Evolutionary conservation across 2,113 vertebrate genomes (phyloP), one percentile per base, ranked within the genome.

Genomic region (Psophia crepitans): DNA sequence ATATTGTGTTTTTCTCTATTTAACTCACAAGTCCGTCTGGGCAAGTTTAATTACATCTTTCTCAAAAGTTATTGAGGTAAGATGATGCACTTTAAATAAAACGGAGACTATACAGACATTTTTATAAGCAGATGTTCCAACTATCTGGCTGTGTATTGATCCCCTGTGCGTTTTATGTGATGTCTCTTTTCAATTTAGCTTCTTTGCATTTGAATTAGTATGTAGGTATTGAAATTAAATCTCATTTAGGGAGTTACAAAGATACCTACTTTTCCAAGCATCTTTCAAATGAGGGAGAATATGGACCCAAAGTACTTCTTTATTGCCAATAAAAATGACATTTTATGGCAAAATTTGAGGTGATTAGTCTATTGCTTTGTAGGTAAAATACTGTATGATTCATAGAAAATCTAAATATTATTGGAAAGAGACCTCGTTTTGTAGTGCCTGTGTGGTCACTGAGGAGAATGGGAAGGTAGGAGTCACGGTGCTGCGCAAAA

Each of bases 141-240:
- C 75, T 90, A 43, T 78, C 89, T 92, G 88, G 49, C 87, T 94
- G 78, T 27, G 60, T 46, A 90, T 95, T 77, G 94, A 92, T 97
- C 96, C 89, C 91, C 48, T 57, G 93, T 91, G 93, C 23, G 8
- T 85, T 96, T 87, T 87, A 79, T 35, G 14, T 12, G 86, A 91
- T 82, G 57, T 66, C 57, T 94, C 73, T 93, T 85, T 94, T 91
- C 90, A 95, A 92, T 96, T 95, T 94, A 80, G 70, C 87, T 89
- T 75, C 68, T 95, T 95, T 96, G 87, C 90, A 74, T 96, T 66
- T 93, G 96, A 91, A 89, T 93, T 86, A 83, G 71, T 49, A 70
- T 21, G 53, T 30, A 92, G 84, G 61, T 74, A 70, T 88, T 90
- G 90, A 93, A 96, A 94, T 94, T 87, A 94, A 96, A 86, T 81